Evolutionary conservation across 2,113 vertebrate genomes (phyloP).

Genomic region (Malurus cyaneus): DNA sequence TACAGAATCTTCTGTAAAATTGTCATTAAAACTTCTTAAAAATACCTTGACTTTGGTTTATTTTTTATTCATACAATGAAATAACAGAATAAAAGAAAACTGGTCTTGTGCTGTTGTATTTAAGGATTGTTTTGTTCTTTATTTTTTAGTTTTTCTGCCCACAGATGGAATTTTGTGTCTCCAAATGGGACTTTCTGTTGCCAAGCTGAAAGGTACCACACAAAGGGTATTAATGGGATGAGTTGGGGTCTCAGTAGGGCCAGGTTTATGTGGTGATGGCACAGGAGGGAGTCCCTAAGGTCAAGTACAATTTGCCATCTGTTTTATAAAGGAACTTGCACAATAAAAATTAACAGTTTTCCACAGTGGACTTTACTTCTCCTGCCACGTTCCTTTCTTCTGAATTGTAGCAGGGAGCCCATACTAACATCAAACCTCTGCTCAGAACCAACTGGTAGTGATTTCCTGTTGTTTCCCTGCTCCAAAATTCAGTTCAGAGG

Average conservation of each 20-base stretch:
- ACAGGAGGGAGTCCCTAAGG: neutral
- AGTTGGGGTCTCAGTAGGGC: neutral
- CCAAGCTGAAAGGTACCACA: neutral
- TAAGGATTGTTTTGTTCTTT: neutral
- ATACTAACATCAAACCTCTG: neutral
- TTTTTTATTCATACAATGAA: neutral
- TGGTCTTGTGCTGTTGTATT: neutral
- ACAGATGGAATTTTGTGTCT: neutral
- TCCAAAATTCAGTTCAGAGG: fast-evolving
- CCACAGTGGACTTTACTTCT: neutral
- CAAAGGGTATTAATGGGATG: neutral
- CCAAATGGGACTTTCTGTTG: neutral
- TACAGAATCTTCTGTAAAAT: neutral
- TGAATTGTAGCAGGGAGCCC: neutral
- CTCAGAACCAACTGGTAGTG: neutral
- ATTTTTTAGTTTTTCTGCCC: neutral
- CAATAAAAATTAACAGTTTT: neutral
- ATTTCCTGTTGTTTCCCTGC: neutral
- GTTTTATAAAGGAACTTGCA: neutral
- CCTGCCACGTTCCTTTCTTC: neutral
- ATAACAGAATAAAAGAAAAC: neutral
- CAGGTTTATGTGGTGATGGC: neutral
- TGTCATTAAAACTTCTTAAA: slow-evolving; percentile 6
- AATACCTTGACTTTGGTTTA: neutral
- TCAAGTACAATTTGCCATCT: neutral